Percentiles rank a stretch among this genome's conserved stretches.
phyloP scores from a whole-genome alignment of 2,113 vertebrate genomes.

The Tachuris rubrigastra region DNA sequence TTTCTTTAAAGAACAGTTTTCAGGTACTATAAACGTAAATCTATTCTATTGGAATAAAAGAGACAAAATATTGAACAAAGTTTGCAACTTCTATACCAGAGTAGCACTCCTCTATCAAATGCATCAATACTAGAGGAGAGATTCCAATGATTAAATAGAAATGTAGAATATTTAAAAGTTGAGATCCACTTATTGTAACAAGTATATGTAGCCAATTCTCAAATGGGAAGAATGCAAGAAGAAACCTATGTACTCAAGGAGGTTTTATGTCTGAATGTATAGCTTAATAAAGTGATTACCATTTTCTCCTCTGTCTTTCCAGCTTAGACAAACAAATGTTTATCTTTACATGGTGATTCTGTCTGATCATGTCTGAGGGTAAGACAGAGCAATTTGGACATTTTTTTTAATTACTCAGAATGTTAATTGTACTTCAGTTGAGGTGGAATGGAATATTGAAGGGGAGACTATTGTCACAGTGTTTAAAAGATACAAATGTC shows the following conservation, averaged over 20 bases:
- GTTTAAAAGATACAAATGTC: neutral
- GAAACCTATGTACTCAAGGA: neutral
- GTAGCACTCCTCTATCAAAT: neutral
- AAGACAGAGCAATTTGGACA: neutral
- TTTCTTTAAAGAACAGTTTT: neutral
- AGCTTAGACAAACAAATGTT: neutral
- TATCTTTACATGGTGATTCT: neutral
- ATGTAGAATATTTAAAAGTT: neutral
- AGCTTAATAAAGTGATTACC: neutral
- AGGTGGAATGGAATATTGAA: neutral
- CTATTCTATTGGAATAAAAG: neutral
- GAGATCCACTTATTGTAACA: neutral
- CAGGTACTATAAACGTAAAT: neutral
- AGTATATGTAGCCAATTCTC: neutral
- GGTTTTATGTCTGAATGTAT: neutral
- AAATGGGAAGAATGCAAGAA: neutral
- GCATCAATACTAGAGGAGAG: neutral
- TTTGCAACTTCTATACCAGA: neutral
- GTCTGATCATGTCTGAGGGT: neutral
- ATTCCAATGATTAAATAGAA: neutral
- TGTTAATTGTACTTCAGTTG: neutral
- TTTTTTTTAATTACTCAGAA: neutral
- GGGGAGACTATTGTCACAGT: neutral
- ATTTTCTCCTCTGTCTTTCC: neutral
- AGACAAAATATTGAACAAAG: neutral